Evolutionary conservation across 2,888 invertebrate genomes (phyloP), one percentile per base, ranked within the genome.

Genomic region (Xanthostigma xanthostigma): DNA sequence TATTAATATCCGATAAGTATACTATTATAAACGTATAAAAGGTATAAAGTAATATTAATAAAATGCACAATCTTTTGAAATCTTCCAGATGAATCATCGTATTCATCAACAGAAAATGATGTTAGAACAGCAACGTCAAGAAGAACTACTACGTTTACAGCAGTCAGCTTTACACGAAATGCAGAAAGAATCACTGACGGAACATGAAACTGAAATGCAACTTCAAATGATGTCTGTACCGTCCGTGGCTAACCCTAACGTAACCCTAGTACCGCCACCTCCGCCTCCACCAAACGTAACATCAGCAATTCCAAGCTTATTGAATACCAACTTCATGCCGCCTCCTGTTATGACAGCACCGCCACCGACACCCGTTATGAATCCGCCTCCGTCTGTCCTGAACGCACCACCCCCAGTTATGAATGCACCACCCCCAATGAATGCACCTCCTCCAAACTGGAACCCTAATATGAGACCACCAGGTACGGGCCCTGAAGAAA

Each of bases 371-470:
- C 39, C 54, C 13, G 65, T 63, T 5, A 63, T 66, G 11, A 60
- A 65, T 56, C 67, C 69, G 65, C 59, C 59, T 11, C 60, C 60
- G 37, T 57, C 61, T 1, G 45, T 41, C 39, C 40, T 41, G 10
- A 49, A 54, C 3, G 60, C 60, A 36, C 56, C 60, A 11, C 57
- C 60, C 2, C 55, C 56, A 3, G 53, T 46, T 5, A 56, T 54
- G 52, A 51, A 44, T 11, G 45, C 50, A 9, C 50, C 50, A 12
- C 51, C 48, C 35, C 53, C 54, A 45, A 60, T 60, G 58, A 59
- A 9, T 54, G 59, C 60, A 56, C 62, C 60, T 2, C 62, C 60
- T 58, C 62, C 8, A 61, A 59, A 42, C 43, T 48, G 48, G 48
- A 48, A 48, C 33, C 42, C 48, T 33, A 36, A 36, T 36, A 48